A percentile compares a stretch with the other conserved stretches of the same genome.
Conservation (phyloP, 2,888 invertebrate species). For the Cremastinae sp. region DNA sequence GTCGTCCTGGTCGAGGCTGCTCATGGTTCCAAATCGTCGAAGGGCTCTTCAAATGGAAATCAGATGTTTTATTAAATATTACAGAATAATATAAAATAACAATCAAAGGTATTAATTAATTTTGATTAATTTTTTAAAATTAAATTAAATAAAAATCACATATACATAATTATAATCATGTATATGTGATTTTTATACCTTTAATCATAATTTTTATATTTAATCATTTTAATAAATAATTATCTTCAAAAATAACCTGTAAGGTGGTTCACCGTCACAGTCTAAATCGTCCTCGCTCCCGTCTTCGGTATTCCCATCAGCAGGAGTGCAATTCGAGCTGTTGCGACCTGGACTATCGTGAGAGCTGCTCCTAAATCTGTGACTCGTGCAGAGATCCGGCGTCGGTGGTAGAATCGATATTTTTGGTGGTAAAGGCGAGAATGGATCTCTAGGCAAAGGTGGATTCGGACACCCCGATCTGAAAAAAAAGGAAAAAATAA, state of each 20-base stretch:
- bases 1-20: constrained; percentile 79
- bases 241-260: constrained; percentile 75
- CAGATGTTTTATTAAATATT: no score
- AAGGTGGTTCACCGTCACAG: constrained; percentile 80
- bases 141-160: no score
- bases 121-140: no score
- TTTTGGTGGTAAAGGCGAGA: constrained; percentile 83
- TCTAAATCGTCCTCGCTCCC: constrained; percentile 79
- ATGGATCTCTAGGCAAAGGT: constrained; percentile 77
- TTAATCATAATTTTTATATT: no score
- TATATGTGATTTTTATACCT: no score
- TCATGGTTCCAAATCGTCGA: constrained; percentile 80
- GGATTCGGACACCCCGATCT: constrained; percentile 78
- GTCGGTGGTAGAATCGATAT: constrained; percentile 89
- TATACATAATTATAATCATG: no score
- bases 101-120: no score
- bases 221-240: no score
- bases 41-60: no score
- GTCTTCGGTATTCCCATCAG: constrained; percentile 77
- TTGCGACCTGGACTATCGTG: constrained; percentile 75
- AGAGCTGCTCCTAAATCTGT: constrained; percentile 72
- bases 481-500: constrained; percentile 51
- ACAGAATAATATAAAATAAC: no score
- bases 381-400: constrained; percentile 82
- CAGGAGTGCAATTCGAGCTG: constrained; percentile 75